phyloP scores from a whole-genome alignment of 2,888 invertebrate species.

The Tillus elongatus region DNA sequence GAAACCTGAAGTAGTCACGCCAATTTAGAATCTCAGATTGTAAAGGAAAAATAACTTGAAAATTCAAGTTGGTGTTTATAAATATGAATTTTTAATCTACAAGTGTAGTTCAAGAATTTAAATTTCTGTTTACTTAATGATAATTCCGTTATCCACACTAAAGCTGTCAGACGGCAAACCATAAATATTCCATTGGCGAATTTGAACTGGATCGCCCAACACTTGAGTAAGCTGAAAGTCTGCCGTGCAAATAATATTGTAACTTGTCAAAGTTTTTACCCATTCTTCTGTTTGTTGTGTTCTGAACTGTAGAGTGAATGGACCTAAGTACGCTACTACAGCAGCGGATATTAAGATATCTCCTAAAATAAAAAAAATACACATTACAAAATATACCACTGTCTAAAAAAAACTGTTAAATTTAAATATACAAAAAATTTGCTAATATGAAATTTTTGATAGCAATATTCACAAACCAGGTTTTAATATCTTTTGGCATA shows the following conservation, averaged over 20 bases:
- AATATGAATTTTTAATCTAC: too few species aligned
- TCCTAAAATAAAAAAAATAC: slow-evolving; percentile 45
- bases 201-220: slow-evolving; percentile 79
- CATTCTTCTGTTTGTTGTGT: slow-evolving; percentile 61
- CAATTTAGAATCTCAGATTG: too few species aligned
- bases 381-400: too few species aligned
- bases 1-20: too few species aligned
- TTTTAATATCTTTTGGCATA: too few species aligned
- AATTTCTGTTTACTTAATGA: slow-evolving; percentile 59
- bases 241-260: slow-evolving; percentile 64
- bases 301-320: slow-evolving; percentile 71
- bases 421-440: too few species aligned
- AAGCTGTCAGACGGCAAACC: slow-evolving; percentile 84
- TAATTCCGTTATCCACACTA: slow-evolving; percentile 86
- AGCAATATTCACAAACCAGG: too few species aligned
- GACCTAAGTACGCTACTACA: slow-evolving; percentile 84
- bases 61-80: too few species aligned
- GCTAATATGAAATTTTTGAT: too few species aligned
- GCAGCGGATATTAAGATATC: slow-evolving; percentile 84
- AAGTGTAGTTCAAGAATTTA: too few species aligned
- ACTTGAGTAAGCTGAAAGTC: slow-evolving; percentile 70
- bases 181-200: slow-evolving; percentile 84
- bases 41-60: too few species aligned
- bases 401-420: too few species aligned
- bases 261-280: slow-evolving; percentile 59